Base-by-base conservation (phyloP, 2,113 vertebrate genomes). In the Oxygymnocypris stewartii region DNA sequence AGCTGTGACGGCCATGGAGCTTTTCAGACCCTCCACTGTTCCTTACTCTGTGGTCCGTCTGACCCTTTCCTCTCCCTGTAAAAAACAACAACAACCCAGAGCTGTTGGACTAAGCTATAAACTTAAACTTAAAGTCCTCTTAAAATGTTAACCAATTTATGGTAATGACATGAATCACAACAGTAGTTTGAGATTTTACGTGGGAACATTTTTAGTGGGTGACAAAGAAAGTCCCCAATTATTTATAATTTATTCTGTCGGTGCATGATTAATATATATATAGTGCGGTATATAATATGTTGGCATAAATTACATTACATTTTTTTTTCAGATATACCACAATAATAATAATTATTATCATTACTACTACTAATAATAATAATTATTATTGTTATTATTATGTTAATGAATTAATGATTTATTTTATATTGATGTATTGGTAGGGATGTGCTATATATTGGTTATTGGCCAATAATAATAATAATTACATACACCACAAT, bases 41-140 rank as follows among this genome's bases (percentile, higher is more conserved):
- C 9, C 69, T 73, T 42, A 86, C 25, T 83, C 37, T 44, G 82
- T 85, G 86, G 88, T 87, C 63, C 35, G 12, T 40, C 28, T 13
- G 25, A 63, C 82, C 23, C 9, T 18, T 47, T 76, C 23, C 69
- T 81, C 16, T 74, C 5, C 37, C 11, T 74, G 71, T 42, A 11
- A 73, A 73, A 71, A 67, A 35, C 28, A 31, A 65, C 6, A 28
- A 10, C n/a, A 4, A 67, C 31, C 67, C 18, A 3, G 2, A 47
- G 31, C 69, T 57, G n/a, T 11, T 63, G 35, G 37, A 57, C 61
- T 40, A 75, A 28, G 4, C n/a, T 40, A 25, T 23, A 42, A 77
- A 76, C 76, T 84, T 14, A n/a, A 67, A 71, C 76, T 84, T 14
- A n/a, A 67, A 71, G 44, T 54, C 20, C 42, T 31, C 20, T 16